Base-by-base conservation (phyloP, 2,888 invertebrate species). In the Formica aserva region DNA sequence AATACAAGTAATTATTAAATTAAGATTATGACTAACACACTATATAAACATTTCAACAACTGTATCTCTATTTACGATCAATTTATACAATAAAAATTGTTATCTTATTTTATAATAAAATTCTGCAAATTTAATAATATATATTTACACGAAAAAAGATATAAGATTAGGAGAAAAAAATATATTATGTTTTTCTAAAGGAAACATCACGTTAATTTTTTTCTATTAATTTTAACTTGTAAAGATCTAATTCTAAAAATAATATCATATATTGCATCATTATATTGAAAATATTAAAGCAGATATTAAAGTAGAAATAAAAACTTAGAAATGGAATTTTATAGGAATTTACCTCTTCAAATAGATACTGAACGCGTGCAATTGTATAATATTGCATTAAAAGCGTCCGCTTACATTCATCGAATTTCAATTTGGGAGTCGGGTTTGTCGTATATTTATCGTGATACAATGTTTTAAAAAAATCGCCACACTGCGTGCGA, bases 401-500 rank as follows among this genome's bases (percentile, higher is more conserved):
- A 48, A 48, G 32, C 15, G 11, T 32, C n/a, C 32, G 32, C 5
- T 69, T 48, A 32, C 11, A 32, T 48, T 32, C 13, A 13, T 52
- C 22, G n/a, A 52, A 29, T 18, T 52, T n/a, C 52, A 4, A 13
- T 62, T 60, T 29, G 13, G 9, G 57, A 72, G 45, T 41, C 13
- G 13, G 3, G n/a, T 15, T 11, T n/a, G 62, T 8, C 15, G 38
- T 32, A 18, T 4, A 63, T 75, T 75, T 63, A 35, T 48, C 22
- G 45, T 15, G 22, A 32, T 32, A 29, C 32, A 65, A 52, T 52
- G 48, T 76, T 63, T 63, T 15, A 0, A n/a, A 76, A 52, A 76
- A 65, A 35, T 35, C n/a, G 22, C 11, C 15, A 8, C 22, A 9
- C 9, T 35, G 18, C 11, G n/a, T 3, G 32, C 35, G n/a, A 75